phyloP scores from a whole-genome alignment of 1,140 invertebrate genomes.

The Hycleus phaleratus region DNA sequence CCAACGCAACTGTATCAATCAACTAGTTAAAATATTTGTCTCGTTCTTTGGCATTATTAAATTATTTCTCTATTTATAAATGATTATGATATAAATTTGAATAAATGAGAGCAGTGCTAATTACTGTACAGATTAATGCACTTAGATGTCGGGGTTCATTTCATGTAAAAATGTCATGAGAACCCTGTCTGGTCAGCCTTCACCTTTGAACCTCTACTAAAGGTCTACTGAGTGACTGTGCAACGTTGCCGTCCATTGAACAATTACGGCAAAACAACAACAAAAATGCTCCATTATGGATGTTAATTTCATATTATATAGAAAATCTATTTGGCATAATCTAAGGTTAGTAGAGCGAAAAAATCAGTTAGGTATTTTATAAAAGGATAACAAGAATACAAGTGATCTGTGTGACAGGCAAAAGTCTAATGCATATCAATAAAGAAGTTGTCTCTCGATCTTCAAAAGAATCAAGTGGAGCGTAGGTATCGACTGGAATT shows the following conservation, averaged over 20 bases:
- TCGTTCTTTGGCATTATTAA: no score
- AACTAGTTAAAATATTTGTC: no score
- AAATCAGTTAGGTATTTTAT: no score
- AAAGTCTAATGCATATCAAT: constrained; percentile 32
- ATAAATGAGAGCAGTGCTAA: constrained; percentile 25
- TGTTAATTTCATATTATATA: no score
- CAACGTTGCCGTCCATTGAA: no score
- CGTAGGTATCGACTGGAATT: constrained; percentile 22
- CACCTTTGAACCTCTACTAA: constrained; percentile 13
- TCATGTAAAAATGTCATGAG: constrained; percentile 23
- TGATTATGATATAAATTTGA: constrained; percentile 11
- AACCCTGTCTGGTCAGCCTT: constrained; percentile 22
- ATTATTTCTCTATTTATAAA: no score
- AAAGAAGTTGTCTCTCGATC: constrained; percentile 18
- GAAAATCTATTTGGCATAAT: no score
- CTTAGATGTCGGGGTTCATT: constrained; percentile 21
- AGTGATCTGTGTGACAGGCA: constrained; percentile 12
- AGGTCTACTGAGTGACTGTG: no score
- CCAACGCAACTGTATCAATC: constrained; percentile 4
- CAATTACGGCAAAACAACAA: no score
- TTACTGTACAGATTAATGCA: constrained; percentile 25
- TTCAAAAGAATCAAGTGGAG: constrained; percentile 22
- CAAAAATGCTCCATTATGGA: no score
- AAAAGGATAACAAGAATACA: constrained; percentile 1
- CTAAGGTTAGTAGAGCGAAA: no score